Evolutionary conservation across 2,888 invertebrate genomes (phyloP), one percentile per base, ranked within the genome.

Genomic region (Apodemia duryi): DNA sequence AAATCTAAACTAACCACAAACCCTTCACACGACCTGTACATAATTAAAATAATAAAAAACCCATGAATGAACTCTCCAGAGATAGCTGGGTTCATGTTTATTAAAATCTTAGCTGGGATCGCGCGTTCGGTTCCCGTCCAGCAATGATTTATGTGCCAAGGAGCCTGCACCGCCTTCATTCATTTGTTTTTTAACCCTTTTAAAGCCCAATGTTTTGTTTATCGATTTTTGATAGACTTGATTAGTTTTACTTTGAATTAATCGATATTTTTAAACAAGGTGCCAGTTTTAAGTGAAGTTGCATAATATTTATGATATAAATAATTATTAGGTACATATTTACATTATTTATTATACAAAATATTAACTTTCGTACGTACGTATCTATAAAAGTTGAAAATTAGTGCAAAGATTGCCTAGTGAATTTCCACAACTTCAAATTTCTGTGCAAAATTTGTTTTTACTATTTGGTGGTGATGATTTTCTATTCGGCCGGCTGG

Each of bases 171-270:
- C 87, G 83, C 84, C 84, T 84, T 79, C 90, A 88, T 89, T 88
- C 90, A 90, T 90, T 89, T 88, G 86, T 88, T 89, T 88, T 88
- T 87, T 85, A 80, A 74, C 74, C 75, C 71, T 72, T 57, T 32
- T 29, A 11, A 32, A 73, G 74, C 70, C 68, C 68, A 66, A 64
- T 66, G 77, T 83, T 83, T 82, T 82, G 78, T 84, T 84, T 78
- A 73, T 82, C 79, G 77, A 80, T 84, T 84, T 85, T 80, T 75
- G 80, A 87, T 89, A 86, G 82, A 80, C 83, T 86, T 90, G 90
- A 91, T 91, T 91, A 90, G 89, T 89, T 91, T 88, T 83, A 86
- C 85, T 74, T 79, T 73, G 84, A 82, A 85, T 88, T 86, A 86
- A 88, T 84, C 82, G 81, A 79, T 72, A 69, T 72, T 69, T 77